These are phyloP conservation scores for Drepanosiphum platanoidis DNA, from an alignment of 2,888 invertebrate species.

Conservation along the genomic window DNA sequence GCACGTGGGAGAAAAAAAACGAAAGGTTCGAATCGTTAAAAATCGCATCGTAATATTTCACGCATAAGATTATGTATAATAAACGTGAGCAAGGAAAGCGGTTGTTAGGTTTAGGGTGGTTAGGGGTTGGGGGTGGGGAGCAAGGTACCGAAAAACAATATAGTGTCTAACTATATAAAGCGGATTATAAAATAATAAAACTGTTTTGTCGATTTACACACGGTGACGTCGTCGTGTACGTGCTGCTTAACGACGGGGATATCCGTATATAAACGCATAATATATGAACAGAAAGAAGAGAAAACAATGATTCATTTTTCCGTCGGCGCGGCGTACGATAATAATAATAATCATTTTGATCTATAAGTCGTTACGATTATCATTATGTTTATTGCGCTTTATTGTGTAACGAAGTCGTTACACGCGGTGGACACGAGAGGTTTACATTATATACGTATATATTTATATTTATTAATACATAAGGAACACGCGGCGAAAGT, in stretches of 20 bases:
- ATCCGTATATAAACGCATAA: no score
- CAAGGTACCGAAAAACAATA: no score
- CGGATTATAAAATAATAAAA: no score
- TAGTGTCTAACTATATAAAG: no score
- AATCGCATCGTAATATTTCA: background rate
- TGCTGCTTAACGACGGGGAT: no score
- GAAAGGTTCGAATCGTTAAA: constrained; percentile 3
- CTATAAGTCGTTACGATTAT: background rate
- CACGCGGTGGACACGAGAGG: constrained; percentile 4
- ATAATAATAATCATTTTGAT: background rate
- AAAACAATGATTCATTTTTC: constrained; percentile 18
- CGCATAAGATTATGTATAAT: background rate
- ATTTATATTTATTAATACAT: background rate
- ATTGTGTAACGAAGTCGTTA: constrained; percentile 26
- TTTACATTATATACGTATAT: background rate
- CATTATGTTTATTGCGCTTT: background rate
- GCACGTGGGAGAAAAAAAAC: background rate
- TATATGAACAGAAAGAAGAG: background rate
- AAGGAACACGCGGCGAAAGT: constrained; percentile 32
- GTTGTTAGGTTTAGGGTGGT: background rate
- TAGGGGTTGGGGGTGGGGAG: background rate
- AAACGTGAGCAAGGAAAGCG: constrained; percentile 9
- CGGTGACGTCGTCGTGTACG: no score
- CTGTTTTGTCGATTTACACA: no score
- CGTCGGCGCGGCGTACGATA: background rate